Base-by-base conservation (phyloP, 2,888 invertebrate species). In the Camptogramma bilineatum region DNA sequence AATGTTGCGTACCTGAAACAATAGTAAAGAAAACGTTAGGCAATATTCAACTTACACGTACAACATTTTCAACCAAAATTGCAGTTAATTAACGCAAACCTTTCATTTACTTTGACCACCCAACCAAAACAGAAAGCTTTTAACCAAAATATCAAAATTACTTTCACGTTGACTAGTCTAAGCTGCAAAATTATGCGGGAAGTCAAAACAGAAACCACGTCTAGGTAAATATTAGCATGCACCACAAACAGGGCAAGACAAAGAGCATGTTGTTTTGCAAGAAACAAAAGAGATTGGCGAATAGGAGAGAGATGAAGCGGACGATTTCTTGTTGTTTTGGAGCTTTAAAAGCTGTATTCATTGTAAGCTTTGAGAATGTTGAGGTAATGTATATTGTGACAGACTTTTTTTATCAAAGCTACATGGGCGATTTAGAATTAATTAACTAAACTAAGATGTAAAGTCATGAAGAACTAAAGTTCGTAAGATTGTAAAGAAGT, bases 201-300 rank as follows among this genome's bases (percentile, higher is more conserved):
- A 82, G 78, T 81, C 79, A 83, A 83, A 85, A 80, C 79, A 77
- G 77, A 82, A 82, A 82, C 84, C 84, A 78, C 82, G 76, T 74
- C 77, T 77, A 79, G 79, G 80, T 78, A 88, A 89, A 91, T 82
- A 87, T 90, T 87, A 85, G 83, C 84, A 82, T 84, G 78, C 77
- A 80, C 77, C 81, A 78, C 82, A 85, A 84, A 82, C 85, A 79
- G 73, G 72, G 78, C 79, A 82, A 85, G 79, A 88, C 87, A 86
- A 86, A 84, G 85, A 80, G 78, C 80, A 80, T 78, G 85, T 81
- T 82, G 81, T 79, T 77, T 79, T 76, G 69, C 81, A 80, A 84
- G 83, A 81, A 86, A 88, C 88, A 88, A 88, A 88, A 88, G 87
- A 86, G 82, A 81, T 39, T 77, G 76, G 77, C 76, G 76, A 86